phyloP scores from a whole-genome alignment of 1,140 invertebrate genomes.

The Reticulitermes speratus region DNA sequence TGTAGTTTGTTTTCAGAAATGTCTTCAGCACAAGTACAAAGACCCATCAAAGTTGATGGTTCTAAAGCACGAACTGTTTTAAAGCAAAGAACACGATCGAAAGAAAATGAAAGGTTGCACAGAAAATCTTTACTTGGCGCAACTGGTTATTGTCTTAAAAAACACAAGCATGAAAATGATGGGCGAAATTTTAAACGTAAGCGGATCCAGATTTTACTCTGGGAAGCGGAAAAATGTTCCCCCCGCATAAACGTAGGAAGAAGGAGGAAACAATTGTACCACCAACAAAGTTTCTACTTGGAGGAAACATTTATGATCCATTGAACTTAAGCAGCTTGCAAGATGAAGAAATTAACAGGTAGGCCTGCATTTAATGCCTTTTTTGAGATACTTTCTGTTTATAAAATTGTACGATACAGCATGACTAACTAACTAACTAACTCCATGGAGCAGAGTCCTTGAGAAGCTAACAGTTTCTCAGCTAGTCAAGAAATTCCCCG shows the following conservation, averaged over 20 bases:
- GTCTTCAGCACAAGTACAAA: conserved; percentile 31
- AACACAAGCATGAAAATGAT: conserved; percentile 45
- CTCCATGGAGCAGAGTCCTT: too few species aligned
- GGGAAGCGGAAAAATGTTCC: conserved; percentile 48
- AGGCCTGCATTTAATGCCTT: neutral
- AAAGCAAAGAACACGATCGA: neutral
- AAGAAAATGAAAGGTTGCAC: neutral
- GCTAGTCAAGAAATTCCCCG: too few species aligned
- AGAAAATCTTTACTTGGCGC: neutral
- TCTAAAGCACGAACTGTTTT: neutral
- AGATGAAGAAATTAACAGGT: conserved; percentile 79
- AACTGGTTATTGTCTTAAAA: conserved; percentile 11
- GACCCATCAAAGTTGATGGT: conserved; percentile 27
- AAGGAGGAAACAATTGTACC: conserved; percentile 61
- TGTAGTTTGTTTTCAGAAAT: conserved; percentile 21
- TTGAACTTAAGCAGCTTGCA: conserved; percentile 91
- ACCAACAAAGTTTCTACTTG: conserved; percentile 90
- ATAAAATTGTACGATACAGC: neutral
- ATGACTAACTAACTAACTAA: too few species aligned
- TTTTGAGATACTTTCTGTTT: neutral
- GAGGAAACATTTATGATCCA: conserved; percentile 93
- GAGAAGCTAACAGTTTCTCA: too few species aligned
- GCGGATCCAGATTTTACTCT: conserved; percentile 54
- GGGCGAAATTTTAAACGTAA: conserved; percentile 52
- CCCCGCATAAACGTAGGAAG: conserved; percentile 64